These are phyloP conservation scores for Oscheius sp. DNA, from an alignment of 2,888 invertebrate species.

Conservation along the genomic window DNA sequence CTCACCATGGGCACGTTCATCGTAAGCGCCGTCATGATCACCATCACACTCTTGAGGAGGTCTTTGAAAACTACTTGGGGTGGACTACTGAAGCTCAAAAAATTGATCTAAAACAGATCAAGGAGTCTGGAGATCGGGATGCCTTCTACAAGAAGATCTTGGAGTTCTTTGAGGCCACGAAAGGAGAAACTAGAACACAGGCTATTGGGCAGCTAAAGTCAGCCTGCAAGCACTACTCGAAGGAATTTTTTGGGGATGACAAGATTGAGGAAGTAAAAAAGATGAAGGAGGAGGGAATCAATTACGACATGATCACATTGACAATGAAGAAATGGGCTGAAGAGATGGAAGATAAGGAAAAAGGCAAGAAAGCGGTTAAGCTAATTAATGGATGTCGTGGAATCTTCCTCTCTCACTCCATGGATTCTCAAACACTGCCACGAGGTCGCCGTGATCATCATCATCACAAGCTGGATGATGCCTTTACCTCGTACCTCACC, in stretches of 20 bases:
- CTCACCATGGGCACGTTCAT: slow-evolving; percentile 36
- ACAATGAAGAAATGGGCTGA: slow-evolving; percentile 34
- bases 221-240: slow-evolving; percentile 45
- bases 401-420: slow-evolving; percentile 32
- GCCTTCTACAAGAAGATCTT: slow-evolving; percentile 37
- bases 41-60: slow-evolving; percentile 26
- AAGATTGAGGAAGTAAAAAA: slow-evolving; percentile 43
- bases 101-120: slow-evolving; percentile 36
- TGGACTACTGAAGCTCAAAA: slow-evolving; percentile 51
- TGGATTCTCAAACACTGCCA: slow-evolving; percentile 22
- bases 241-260: slow-evolving; percentile 51
- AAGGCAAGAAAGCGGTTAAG: slow-evolving; percentile 30
- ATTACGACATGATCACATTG: slow-evolving; percentile 31
- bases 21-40: slow-evolving; percentile 34
- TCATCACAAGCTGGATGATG: slow-evolving; percentile 25
- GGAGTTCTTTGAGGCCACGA: slow-evolving; percentile 32
- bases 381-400: slow-evolving; percentile 35
- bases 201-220: slow-evolving; percentile 35
- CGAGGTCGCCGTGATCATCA: slow-evolving; percentile 47
- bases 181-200: slow-evolving; percentile 30
- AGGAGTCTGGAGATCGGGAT: slow-evolving; percentile 25
- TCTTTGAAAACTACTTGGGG: slow-evolving; percentile 37
- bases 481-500: slow-evolving; percentile 36
- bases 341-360: slow-evolving; percentile 27
- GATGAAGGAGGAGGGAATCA: slow-evolving; percentile 52